Base-by-base conservation (phyloP, 2,797 vertebrate species). In the Sebastes flavidus region DNA sequence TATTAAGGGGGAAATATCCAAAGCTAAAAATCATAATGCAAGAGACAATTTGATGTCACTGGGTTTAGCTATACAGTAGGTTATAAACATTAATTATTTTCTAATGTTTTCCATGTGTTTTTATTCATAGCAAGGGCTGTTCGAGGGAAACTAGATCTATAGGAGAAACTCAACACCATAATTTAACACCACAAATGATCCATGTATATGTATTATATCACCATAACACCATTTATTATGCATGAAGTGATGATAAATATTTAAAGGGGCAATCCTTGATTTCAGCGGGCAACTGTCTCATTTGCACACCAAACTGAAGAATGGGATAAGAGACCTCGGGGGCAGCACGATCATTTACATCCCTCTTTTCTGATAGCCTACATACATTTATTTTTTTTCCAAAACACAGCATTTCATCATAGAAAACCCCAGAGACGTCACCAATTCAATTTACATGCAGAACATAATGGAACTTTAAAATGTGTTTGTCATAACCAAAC, bases 181-280 rank as follows among this genome's bases (percentile, higher is more conserved):
- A 63, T 66, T 61, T 60, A 67, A 60, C 24, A 62, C 68, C 25
- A 11, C 32, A 55, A 20, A 66, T 58, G 52, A 74, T 61, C 32
- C 52, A 81, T 81, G 46, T 9, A 27, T 59, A 20, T 68, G 54
- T 60, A 73, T 81, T 69, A 62, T 18, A 60, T 74, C 29, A 75
- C 70, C n/a, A 74, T 72, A 65, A 71, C 36, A 65, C n/a, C 10
- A 80, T 83, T 55, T 30, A 80, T 80, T 69, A 80, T 87, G 52
- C 36, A 87, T 75, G 59, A 49, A 11, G 24, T 73, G 68, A 36
- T 62, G 61, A 67, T 81, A 62, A 66, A 81, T 71, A 70, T 81
- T 66, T 78, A 58, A 69, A 81, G 61, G 65, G 32, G n/a, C 24
- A 59, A 24, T 63, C 72, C 46, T 71, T 81, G 27, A 73, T 74